phyloP scores from a whole-genome alignment of 92 coral and sea anemone genomes.

The Muricea muricata region DNA sequence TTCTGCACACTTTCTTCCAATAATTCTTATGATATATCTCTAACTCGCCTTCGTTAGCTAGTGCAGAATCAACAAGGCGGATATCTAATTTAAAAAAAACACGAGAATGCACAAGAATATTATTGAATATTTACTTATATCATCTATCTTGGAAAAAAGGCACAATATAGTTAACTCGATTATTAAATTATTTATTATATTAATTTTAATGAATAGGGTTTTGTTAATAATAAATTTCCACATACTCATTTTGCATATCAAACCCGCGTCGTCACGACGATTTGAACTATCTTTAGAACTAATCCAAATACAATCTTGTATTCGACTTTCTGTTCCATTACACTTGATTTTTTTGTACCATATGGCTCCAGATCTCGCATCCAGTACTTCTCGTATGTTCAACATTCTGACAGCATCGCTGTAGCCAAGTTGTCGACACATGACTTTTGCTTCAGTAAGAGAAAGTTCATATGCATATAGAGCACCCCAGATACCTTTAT shows the following conservation, averaged over 20 bases:
- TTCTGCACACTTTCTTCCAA: background rate
- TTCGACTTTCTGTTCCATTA: background rate
- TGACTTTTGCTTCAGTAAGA: background rate
- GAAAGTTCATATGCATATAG: background rate
- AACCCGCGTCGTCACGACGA: background rate
- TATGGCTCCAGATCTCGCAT: background rate
- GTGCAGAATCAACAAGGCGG: background rate
- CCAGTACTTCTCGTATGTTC: background rate
- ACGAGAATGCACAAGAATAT: no score
- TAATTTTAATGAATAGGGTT: no score
- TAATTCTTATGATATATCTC: background rate
- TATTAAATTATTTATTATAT: no score
- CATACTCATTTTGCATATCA: slow-evolving; percentile 12
- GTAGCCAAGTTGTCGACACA: slow-evolving; percentile 26
- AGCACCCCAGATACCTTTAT: slow-evolving; percentile 15
- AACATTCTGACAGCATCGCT: background rate
- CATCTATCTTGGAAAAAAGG: no score
- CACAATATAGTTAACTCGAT: no score
- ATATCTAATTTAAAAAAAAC: background rate
- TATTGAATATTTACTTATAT: no score
- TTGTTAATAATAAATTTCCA: no score
- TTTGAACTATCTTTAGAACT: background rate
- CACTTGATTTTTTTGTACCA: background rate
- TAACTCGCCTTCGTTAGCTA: background rate
- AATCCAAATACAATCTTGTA: background rate